A percentile compares a stretch with the other conserved stretches of the same genome.
Conservation (phyloP, 2,113 vertebrate genomes). For the cattle (Bos taurus) region DNA sequence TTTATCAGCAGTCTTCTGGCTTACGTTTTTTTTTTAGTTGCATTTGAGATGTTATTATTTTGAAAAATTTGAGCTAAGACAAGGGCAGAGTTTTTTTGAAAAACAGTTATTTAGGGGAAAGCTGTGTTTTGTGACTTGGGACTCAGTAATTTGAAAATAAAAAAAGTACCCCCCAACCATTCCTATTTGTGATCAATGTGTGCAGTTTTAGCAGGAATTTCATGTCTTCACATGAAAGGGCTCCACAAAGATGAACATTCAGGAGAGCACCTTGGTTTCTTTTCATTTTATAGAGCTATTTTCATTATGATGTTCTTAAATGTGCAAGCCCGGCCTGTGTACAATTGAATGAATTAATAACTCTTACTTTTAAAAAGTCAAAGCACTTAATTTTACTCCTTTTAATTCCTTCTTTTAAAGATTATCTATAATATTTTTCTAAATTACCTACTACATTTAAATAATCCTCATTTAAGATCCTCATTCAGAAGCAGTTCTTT, state of each 20-base stretch:
- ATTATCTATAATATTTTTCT: slow-evolving; percentile 26
- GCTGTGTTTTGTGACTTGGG: background rate
- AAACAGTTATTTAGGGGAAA: background rate
- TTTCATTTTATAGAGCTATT: background rate
- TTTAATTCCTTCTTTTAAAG: slow-evolving; percentile 35
- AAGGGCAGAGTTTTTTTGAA: background rate
- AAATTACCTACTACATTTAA: slow-evolving; percentile 18
- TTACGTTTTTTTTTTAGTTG: background rate
- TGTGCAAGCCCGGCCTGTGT: background rate
- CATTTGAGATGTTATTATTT: background rate
- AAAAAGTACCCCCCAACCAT: background rate
- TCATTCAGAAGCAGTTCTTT: background rate
- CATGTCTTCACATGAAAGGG: background rate
- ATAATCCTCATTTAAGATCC: slow-evolving; percentile 15
- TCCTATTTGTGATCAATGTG: background rate
- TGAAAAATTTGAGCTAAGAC: background rate
- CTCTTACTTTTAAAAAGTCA: background rate
- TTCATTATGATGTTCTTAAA: background rate
- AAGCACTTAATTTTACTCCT: slow-evolving; percentile 21
- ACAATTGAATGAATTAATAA: slow-evolving; percentile 27
- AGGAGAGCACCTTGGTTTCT: background rate
- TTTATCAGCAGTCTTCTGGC: background rate
- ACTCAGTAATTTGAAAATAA: background rate
- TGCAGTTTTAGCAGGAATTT: background rate
- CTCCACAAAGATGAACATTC: background rate